Percentiles rank a stretch among this genome's conserved stretches.
These are phyloP conservation scores for Allygus modestus DNA, from an alignment of 2,888 invertebrate genomes.

Conservation along the genomic window DNA sequence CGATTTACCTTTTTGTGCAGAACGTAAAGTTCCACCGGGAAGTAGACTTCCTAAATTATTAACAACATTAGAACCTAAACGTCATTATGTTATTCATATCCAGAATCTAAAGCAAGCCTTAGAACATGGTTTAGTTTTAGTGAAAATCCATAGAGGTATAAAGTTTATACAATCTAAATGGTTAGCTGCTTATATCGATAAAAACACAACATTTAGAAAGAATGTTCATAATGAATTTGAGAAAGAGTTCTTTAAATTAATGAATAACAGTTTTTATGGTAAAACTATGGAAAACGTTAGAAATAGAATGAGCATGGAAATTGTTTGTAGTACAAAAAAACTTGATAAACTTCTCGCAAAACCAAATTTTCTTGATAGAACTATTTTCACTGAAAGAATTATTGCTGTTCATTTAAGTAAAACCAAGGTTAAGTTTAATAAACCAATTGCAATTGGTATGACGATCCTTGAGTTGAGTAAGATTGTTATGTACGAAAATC, in stretches of 20 bases:
- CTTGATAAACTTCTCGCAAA: constrained; percentile 47
- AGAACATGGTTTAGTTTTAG: not conserved
- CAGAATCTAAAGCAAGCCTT: too few relatives aligned
- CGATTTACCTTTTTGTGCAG: constrained; percentile 59
- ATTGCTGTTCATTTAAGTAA: constrained; percentile 56
- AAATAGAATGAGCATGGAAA: constrained; percentile 27
- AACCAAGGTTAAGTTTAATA: constrained; percentile 56
- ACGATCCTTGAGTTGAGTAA: constrained; percentile 55
- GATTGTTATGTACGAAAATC: not conserved
- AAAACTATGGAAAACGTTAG: constrained; percentile 58
- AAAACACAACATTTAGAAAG: constrained; percentile 65
- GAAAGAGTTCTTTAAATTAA: constrained; percentile 68
- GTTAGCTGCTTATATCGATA: constrained; percentile 70
- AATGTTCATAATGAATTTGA: constrained; percentile 72
- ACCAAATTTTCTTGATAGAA: constrained; percentile 44
- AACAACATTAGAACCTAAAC: too few relatives aligned
- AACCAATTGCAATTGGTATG: constrained; percentile 60
- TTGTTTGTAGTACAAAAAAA: not conserved
- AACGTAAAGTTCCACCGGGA: constrained; percentile 33
- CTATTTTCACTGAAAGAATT: constrained; percentile 53
- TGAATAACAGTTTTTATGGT: constrained; percentile 51
- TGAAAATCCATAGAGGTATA: constrained; percentile 70
- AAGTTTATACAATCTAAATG: constrained; percentile 71
- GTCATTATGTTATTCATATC: too few relatives aligned
- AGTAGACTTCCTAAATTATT: not conserved